Base-by-base conservation (phyloP, 2,888 invertebrate species). In the Nomada hirtipes region DNA sequence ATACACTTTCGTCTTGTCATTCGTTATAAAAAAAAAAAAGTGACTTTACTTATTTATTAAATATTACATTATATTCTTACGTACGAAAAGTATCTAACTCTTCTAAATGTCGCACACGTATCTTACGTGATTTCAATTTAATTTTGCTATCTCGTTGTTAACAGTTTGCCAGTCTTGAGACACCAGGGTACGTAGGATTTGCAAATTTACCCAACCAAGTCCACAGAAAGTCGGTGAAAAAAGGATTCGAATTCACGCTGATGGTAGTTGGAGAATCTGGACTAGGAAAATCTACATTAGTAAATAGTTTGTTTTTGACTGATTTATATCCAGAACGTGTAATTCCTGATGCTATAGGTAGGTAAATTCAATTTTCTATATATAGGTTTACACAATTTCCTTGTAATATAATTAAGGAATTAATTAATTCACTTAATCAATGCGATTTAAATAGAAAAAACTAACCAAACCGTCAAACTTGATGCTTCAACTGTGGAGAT, bases 171-270 rank as follows among this genome's bases (percentile, higher is more conserved):
- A 97, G 96, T 91, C 94, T 97, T 88, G 98, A 98, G 94, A 97
- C 97, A 0, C 97, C 97, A 47, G 97, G 97, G 29, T 99, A 98
- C 94, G 95, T 98, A 53, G 98, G 98, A 3, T 98, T 98, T 94
- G 99, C 98, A 69, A 99, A 99, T 95, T 94, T 99, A 55, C 99
- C 99, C 1, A 98, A 99, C 94, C 99, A 99, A 94, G 98, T 99
- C 42, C 98, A 99, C 94, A 95, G 99, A 84, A 99, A 99, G 94
- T 98, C 98, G 0, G 99, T 99, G 72, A 99, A 99, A 94, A 99
- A 98, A 93, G 99, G 99, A 29, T 99, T 99, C 93, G 99, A 99
- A 94, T 99, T 99, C 93, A 99, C 99, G 0, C 94, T 99, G 15
- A 99, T 99, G 99, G 98, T 99, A 74, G 98, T 98, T 11, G 98